Base-by-base conservation (phyloP, 2,888 invertebrate genomes). In the Caradrina clavipalpis region DNA sequence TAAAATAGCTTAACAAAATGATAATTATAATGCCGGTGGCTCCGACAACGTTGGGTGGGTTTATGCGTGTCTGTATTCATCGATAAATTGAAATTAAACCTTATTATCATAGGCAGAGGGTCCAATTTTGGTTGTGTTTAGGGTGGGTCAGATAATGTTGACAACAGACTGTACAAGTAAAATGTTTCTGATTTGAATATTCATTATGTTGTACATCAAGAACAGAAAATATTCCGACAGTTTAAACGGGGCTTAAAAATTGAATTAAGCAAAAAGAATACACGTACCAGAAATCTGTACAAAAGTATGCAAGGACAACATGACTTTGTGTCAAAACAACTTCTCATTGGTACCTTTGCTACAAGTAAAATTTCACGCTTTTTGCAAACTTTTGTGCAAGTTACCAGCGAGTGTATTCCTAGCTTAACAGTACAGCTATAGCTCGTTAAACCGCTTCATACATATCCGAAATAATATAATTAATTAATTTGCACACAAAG, bases 401-500 rank as follows among this genome's bases (percentile, higher is more conserved):
- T 45, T 6, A 17, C 17, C 5, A 15, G 17, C 45, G 1, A 5
- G 45, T 45, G 45, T 17, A 45, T 45, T 45, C 45, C 45, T 45
- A 45, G 45, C 45, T 45, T 45, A 11, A 17, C 45, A 22, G 54
- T 26, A 49, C 49, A 47, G 11, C n/a, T 35, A 42, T 15, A 19
- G 45, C 13, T 50, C 22, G 55, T 51, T 35, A 49, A 55, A 56
- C 21, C 10, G 1, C 8, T 22, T 53, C 39, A 54, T 60, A 58
- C 31, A 10, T 26, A 53, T 21, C 45, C 39, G 21, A 62, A 74
- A 58, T 60, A 39, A 58, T 60, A 39, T 63, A 53, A 69, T 63
- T 69, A 39, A 63, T 53, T 66, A 8, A 66, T 80, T 77, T 65
- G 65, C 62, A 62, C 42, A 58, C 42, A 59, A 63, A n/a, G 39